phyloP scores from a whole-genome alignment of 2,113 vertebrate species.

The Callorhinus ursinus region DNA sequence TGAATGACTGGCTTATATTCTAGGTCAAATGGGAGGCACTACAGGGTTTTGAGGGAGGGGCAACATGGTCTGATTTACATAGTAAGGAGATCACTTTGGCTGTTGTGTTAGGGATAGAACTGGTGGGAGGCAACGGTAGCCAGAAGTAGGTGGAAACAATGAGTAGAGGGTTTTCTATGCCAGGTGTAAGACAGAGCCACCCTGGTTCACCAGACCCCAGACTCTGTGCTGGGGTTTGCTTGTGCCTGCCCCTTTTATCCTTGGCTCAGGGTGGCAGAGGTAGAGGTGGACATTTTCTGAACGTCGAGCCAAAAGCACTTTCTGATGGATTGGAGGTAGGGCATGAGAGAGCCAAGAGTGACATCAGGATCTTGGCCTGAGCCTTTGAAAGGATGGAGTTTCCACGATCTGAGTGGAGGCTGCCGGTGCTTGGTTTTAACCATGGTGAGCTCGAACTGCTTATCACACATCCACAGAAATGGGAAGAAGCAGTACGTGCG shows the following conservation, averaged over 20 bases:
- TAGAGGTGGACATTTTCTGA: neutral
- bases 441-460: neutral
- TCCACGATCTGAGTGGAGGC: neutral
- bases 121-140: neutral
- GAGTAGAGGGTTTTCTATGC: neutral
- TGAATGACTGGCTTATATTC: neutral
- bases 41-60: neutral
- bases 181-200: neutral
- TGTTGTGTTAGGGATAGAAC: neutral
- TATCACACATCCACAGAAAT: neutral
- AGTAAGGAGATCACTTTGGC: neutral
- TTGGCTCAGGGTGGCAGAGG: neutral
- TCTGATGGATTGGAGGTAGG: neutral
- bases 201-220: neutral
- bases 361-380: neutral
- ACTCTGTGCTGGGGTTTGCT: neutral
- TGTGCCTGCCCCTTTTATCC: neutral
- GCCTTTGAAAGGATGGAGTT: neutral
- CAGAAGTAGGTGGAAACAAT: neutral
- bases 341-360: neutral
- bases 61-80: neutral
- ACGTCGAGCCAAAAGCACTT: neutral
- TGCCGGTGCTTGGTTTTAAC: neutral
- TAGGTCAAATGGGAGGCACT: neutral
- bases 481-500: neutral